A percentile compares a stretch with the other conserved stretches of the same genome.
phyloP scores from a whole-genome alignment of 1,140 invertebrate species.

The Dreissena polymorpha region DNA sequence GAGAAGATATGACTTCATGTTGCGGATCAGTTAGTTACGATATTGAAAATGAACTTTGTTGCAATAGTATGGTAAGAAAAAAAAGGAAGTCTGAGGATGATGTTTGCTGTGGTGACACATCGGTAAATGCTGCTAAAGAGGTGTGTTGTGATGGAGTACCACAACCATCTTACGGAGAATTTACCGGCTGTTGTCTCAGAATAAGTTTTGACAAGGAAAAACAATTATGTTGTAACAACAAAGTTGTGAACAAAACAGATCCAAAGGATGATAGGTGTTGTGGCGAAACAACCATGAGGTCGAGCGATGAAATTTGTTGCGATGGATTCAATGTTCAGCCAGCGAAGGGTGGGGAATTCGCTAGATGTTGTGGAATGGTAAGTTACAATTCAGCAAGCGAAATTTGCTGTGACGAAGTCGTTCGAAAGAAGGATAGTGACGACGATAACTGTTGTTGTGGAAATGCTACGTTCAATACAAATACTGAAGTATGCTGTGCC shows the following conservation, averaged over 20 bases:
- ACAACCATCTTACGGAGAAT: conserved; percentile 36
- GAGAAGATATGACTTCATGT: conserved; percentile 49
- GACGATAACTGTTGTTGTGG: conserved; percentile 54
- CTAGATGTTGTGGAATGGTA: conserved; percentile 40
- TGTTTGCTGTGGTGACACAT: conserved; percentile 46
- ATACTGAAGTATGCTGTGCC: conserved; percentile 47
- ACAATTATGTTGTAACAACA: conserved; percentile 46
- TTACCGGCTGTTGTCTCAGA: conserved; percentile 34
- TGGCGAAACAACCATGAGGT: conserved; percentile 46
- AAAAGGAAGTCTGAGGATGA: conserved; percentile 42
- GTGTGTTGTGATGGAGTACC: conserved; percentile 43
- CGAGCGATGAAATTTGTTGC: conserved; percentile 49
- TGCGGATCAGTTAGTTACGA: conserved; percentile 36
- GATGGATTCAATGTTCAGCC: conserved; percentile 27
- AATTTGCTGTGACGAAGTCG: conserved; percentile 33
- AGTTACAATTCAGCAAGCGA: conserved; percentile 41
- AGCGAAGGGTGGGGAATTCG: conserved; percentile 5
- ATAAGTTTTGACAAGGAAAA: conserved; percentile 22
- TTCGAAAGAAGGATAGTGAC: conserved; percentile 22
- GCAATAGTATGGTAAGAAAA: conserved; percentile 31
- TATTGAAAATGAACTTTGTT: conserved; percentile 44
- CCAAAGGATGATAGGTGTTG: conserved; percentile 41
- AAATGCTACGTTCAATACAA: conserved; percentile 47
- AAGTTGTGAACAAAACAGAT: conserved; percentile 39
- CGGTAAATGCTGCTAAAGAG: conserved; percentile 37